Base-by-base conservation (phyloP, 2,797 vertebrate species). In the Amphiprion clarkii region DNA sequence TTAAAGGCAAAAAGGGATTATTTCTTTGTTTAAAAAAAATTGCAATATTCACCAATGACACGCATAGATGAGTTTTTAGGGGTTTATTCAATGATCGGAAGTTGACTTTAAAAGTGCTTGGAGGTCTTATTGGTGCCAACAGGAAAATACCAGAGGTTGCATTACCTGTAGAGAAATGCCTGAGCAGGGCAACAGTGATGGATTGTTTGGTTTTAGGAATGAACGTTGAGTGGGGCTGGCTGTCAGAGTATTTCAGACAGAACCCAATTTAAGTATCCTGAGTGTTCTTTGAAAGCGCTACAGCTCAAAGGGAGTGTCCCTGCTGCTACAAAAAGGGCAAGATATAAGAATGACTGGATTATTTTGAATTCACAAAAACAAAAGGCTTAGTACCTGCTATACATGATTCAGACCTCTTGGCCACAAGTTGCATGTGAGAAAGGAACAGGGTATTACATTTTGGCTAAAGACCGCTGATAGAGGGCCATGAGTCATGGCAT, bases 191-290 rank as follows among this genome's bases (percentile, higher is more conserved):
- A 60, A 87, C 87, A 86, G 67, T 74, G 85, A 92, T 86, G 72
- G 85, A 93, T 75, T 74, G 78, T 88, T 89, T 86, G 76, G 71
- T 80, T 87, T 76, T 60, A 3, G 29, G 10, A 84, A 83, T 72
- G 59, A 84, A 66, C 55, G 51, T 66, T 72, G 79, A 85, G 77
- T 79, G 76, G 48, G 25, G 40, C 67, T 56, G 25, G 27, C 67
- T 83, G 74, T 76, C 66, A 67, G 36, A n/a, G 59, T 56, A 16
- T 71, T 78, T 82, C 36, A 71, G 29, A 64, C 33, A 72, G 59
- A 82, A 62, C 53, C 31, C 10, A 67, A 77, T 64, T 83, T 21
- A 85, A 80, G 74, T 55, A 58, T 71, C 66, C 31, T 23, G n/a
- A 27, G 5, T 58, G 67, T 17, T 81, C 65, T 80, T 67, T 76